These are phyloP conservation scores for Lycocorax pyrrhopterus DNA, from an alignment of 2,113 vertebrate species.

Conservation along the genomic window DNA sequence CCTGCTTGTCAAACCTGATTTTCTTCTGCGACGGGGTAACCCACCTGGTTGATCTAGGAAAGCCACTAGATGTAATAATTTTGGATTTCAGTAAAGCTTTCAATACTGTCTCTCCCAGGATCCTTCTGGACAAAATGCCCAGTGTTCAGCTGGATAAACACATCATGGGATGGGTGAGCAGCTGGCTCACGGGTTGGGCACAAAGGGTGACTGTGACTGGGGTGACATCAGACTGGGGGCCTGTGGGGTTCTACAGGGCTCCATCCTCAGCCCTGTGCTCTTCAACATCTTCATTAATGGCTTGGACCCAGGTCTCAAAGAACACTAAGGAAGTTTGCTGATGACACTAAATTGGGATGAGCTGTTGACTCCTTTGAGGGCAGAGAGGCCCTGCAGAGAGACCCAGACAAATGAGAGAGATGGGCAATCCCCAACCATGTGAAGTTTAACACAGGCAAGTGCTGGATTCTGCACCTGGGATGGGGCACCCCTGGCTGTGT, in stretches of 20 bases:
- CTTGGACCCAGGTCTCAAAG: too few relatives aligned
- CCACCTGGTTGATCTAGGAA: neutral
- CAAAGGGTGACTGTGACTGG: neutral
- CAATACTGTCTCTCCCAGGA: neutral
- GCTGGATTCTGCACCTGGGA: too few relatives aligned
- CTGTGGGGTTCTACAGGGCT: neutral
- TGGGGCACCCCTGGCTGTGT: too few relatives aligned
- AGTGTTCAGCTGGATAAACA: neutral
- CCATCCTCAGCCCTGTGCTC: neutral
- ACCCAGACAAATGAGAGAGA: too few relatives aligned
- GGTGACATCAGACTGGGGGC: neutral
- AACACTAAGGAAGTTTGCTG: too few relatives aligned
- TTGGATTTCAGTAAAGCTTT: neutral
- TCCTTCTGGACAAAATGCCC: neutral
- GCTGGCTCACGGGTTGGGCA: neutral
- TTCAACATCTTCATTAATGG: neutral
- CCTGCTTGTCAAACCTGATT: neutral
- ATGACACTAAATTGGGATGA: too few relatives aligned
- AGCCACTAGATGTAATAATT: neutral
- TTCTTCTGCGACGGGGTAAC: neutral
- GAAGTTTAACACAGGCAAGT: too few relatives aligned
- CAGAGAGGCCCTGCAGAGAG: too few relatives aligned
- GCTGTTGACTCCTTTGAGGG: too few relatives aligned
- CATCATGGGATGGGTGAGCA: neutral
- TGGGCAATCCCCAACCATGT: too few relatives aligned